Evolutionary conservation across 1,140 invertebrate species (phyloP).

Genomic region (Watersipora subatra): DNA sequence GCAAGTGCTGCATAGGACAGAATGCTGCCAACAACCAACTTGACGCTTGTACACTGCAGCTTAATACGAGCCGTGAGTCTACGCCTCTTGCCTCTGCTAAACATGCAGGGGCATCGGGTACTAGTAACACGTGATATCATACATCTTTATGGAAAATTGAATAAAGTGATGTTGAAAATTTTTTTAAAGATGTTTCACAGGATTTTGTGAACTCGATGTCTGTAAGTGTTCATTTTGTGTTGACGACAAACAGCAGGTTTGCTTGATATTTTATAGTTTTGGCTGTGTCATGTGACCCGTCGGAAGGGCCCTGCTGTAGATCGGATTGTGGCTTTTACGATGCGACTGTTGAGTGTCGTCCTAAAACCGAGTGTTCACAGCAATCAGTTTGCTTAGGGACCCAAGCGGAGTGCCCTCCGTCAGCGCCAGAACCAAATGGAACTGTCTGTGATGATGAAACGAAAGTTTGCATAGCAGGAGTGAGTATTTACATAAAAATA

Average conservation of each 20-base stretch:
- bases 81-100: neutral
- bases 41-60: too few relatives aligned
- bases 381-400: conserved; percentile 23
- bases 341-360: neutral
- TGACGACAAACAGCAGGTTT: too few relatives aligned
- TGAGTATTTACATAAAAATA: conserved; percentile 18
- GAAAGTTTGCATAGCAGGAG: conserved; percentile 63
- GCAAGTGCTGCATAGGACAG: neutral
- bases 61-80: neutral
- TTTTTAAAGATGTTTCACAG: neutral
- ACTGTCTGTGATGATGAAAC: conserved; percentile 47
- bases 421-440: conserved; percentile 60
- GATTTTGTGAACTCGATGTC: too few relatives aligned
- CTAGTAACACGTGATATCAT: neutral
- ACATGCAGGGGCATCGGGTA: neutral
- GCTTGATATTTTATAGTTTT: too few relatives aligned
- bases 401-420: conserved; percentile 57
- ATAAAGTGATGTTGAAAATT: neutral
- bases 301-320: neutral
- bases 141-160: neutral
- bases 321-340: neutral
- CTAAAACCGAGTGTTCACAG: neutral
- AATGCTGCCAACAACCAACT: neutral
- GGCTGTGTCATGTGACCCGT: too few relatives aligned
- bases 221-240: too few relatives aligned